Conservation (phyloP, 2,113 vertebrate genomes). For the Chionodraco myersi region DNA sequence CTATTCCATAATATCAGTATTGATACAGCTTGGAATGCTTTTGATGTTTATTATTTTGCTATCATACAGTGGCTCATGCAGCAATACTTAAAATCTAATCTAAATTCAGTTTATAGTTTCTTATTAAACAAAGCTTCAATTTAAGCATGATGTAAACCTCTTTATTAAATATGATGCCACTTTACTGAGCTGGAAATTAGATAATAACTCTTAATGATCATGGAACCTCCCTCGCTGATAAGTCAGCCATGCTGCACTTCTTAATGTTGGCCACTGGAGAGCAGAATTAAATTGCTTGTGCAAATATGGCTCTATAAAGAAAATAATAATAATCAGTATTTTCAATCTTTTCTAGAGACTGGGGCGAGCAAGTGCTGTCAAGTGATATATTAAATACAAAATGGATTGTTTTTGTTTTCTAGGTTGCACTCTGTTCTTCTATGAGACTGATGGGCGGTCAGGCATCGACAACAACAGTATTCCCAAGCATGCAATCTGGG, state of each 20-base stretch:
- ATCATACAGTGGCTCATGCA: neutral
- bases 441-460: conserved; percentile 92
- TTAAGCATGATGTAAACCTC: neutral
- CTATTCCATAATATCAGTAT: neutral
- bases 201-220: conserved; percentile 10
- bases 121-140: conserved; percentile 13
- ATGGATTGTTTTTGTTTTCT: conserved; percentile 25
- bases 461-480: conserved; percentile 95
- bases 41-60: neutral
- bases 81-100: conserved; percentile 3
- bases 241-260: conserved; percentile 73
- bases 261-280: conserved; percentile 80
- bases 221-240: neutral
- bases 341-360: neutral
- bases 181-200: conserved; percentile 38
- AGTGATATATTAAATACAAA: neutral
- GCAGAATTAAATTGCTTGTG: conserved; percentile 78
- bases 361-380: neutral
- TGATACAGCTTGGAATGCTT: neutral
- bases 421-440: conserved; percentile 98
- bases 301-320: conserved; percentile 16
- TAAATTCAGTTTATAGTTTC: neutral
- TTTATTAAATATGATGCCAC: conserved; percentile 5
- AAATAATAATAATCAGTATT: neutral
- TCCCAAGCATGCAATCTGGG: conserved; percentile 96